Percentiles rank a stretch among this genome's conserved stretches.
Evolutionary conservation across 2,888 invertebrate species (phyloP).

Genomic region (Piscicola geometra): DNA sequence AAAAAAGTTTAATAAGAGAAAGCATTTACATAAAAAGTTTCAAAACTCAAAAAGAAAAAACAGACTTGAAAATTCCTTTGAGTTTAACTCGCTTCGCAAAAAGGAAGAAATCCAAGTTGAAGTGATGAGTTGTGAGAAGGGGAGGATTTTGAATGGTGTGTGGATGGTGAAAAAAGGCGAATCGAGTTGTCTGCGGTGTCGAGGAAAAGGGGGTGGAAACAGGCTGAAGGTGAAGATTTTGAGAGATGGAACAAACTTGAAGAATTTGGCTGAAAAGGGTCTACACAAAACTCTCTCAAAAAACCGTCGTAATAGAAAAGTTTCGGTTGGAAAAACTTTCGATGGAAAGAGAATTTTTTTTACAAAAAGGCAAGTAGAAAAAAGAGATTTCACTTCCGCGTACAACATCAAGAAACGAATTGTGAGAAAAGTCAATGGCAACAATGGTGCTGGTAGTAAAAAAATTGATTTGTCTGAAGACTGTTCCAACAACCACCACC

Average conservation of each 20-base stretch:
- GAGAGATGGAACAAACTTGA: slow-evolving; percentile 15
- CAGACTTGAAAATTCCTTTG: too few species aligned
- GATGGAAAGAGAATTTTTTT: background rate
- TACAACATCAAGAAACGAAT: background rate
- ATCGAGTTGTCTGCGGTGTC: slow-evolving; percentile 14
- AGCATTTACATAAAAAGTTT: too few species aligned
- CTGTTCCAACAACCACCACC: background rate
- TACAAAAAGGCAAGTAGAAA: background rate
- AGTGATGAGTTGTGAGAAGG: slow-evolving; percentile 12
- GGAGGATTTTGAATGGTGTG: background rate
- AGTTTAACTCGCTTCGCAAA: background rate
- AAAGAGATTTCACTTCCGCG: background rate
- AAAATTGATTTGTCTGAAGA: background rate
- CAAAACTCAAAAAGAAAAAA: too few species aligned
- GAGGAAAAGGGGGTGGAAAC: background rate
- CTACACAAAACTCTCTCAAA: background rate
- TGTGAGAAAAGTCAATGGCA: background rate
- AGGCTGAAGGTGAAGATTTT: background rate
- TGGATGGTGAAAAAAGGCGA: slow-evolving; percentile 9
- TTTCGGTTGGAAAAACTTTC: background rate
- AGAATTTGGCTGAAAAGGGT: background rate
- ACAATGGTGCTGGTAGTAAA: background rate
- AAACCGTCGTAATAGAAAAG: too few species aligned
- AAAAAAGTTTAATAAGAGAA: background rate
- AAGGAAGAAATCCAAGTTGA: background rate